Evolutionary conservation across 1,140 invertebrate species (phyloP).

Genomic region (Oreohelix idahoensis): DNA sequence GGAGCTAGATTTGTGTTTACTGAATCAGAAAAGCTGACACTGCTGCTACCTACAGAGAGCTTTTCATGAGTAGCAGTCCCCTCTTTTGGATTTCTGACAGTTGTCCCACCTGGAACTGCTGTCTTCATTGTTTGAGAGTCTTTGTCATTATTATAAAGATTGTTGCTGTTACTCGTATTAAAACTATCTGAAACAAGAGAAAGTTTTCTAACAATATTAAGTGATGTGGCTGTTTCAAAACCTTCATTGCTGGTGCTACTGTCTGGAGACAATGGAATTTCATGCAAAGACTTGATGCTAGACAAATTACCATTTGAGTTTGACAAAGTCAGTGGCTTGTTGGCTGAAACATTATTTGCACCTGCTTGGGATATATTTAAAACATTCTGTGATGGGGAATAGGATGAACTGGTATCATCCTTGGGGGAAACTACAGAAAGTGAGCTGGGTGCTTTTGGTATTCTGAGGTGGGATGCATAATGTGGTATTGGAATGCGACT

Average conservation of each 20-base stretch:
- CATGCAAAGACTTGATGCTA: slow-evolving; percentile 10
- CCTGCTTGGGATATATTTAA: not conserved
- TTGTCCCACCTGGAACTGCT: not conserved
- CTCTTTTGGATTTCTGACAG: not conserved
- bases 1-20: not conserved
- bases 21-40: not conserved
- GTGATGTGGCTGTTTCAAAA: slow-evolving; percentile 21
- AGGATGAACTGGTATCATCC: not conserved
- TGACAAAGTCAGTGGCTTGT: not conserved
- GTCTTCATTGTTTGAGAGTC: not conserved
- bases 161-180: not conserved
- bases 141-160: not conserved
- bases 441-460: slow-evolving; percentile 36
- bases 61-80: not conserved
- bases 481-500: slow-evolving; percentile 42
- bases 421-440: too few relatives aligned
- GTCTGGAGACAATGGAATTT: slow-evolving; percentile 40
- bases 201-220: too few relatives aligned
- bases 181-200: not conserved
- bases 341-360: not conserved
- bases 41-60: not conserved
- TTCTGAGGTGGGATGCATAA: slow-evolving; percentile 44
- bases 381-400: not conserved
- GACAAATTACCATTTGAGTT: slow-evolving; percentile 18
- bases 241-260: slow-evolving; percentile 28